Conservation (phyloP, 2,888 invertebrate species). For the Alviniconcha strummeri region DNA sequence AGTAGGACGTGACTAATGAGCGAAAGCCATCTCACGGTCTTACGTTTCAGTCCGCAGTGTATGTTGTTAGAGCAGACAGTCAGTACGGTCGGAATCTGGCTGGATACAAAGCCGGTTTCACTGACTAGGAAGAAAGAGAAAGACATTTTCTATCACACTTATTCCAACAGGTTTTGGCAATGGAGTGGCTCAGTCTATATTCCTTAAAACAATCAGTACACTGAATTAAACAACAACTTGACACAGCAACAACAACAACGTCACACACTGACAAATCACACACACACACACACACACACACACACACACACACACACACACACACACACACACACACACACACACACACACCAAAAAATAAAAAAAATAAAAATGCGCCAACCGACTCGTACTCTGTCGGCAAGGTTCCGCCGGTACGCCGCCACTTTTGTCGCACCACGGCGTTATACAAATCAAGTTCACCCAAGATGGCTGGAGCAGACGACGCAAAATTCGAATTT, state of each 20-base stretch:
- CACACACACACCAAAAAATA: not conserved
- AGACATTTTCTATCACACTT: not conserved
- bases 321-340: not conserved
- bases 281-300: not conserved
- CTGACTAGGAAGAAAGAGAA: not conserved
- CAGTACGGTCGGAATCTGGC: too few species aligned
- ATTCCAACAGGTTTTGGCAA: not conserved
- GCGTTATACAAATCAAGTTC: not conserved
- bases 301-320: not conserved
- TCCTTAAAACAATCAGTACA: too few species aligned
- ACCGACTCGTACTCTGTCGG: not conserved
- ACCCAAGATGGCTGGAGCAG: slow-evolving; percentile 14
- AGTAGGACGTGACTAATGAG: too few species aligned
- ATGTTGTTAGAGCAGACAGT: too few species aligned
- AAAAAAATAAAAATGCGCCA: not conserved
- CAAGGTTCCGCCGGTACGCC: not conserved
- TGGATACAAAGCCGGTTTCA: not conserved
- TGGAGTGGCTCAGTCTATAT: too few species aligned
- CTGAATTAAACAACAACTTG: too few species aligned
- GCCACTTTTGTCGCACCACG: not conserved
- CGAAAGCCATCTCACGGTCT: too few species aligned
- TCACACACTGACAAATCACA: not conserved
- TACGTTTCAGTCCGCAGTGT: too few species aligned
- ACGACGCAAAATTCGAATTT: slow-evolving; percentile 51
- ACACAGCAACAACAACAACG: not conserved